Conservation (phyloP, 1,140 invertebrate genomes). For the Drosophila sp. region DNA sequence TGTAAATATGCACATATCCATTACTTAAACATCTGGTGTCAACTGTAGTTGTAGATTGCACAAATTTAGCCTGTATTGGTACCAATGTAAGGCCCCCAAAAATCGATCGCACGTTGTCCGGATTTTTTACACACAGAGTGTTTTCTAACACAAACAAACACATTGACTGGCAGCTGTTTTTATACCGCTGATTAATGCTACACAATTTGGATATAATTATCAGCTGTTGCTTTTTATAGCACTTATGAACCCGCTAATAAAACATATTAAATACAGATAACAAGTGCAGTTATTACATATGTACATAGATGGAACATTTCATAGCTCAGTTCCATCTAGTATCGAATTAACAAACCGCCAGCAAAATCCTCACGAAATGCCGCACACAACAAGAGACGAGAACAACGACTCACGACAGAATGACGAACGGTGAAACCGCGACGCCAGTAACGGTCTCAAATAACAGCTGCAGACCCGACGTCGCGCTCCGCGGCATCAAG, state of each 20-base stretch:
- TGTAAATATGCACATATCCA: not conserved
- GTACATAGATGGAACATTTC: conserved; percentile 4
- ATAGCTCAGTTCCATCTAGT: conserved; percentile 32
- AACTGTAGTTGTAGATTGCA: not conserved
- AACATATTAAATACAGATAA: conserved; percentile 12
- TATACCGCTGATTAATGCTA: conserved; percentile 25
- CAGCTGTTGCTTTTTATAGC: conserved; percentile 38
- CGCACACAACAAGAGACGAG: conserved; percentile 59
- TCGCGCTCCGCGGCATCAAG: conserved; percentile 48
- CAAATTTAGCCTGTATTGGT: conserved; percentile 31
- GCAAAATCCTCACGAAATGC: conserved; percentile 34
- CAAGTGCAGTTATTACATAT: conserved; percentile 5
- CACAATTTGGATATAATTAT: conserved; percentile 22
- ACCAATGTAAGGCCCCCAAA: conserved; percentile 53
- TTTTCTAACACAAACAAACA: conserved; percentile 31
- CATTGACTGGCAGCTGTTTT: conserved; percentile 61
- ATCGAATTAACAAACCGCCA: conserved; percentile 46
- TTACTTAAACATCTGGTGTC: not conserved
- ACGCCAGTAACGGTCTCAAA: conserved; percentile 52
- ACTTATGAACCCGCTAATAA: conserved; percentile 14
- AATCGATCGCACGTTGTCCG: conserved; percentile 73
- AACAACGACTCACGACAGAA: conserved; percentile 72
- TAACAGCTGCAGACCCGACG: conserved; percentile 61
- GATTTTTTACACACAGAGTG: conserved; percentile 33
- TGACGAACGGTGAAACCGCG: conserved; percentile 41